Evolutionary conservation across 2,888 invertebrate genomes (phyloP), one percentile per base, ranked within the genome.

Genomic region (Portevinia maculata): DNA sequence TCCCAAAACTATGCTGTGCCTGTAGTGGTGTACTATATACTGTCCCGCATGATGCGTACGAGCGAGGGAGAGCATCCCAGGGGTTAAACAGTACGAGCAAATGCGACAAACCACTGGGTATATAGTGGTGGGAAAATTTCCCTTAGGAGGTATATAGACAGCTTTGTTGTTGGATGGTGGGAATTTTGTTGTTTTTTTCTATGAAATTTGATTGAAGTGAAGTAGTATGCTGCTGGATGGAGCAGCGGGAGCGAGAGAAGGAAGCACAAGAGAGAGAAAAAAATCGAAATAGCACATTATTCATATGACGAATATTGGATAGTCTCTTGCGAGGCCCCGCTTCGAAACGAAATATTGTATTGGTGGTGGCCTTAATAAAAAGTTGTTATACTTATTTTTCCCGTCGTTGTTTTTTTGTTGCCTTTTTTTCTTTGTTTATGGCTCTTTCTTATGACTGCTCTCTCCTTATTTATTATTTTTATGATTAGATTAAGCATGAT

Each of bases 271-370:
- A 53, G 53, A 62, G 53, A 71, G 65, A 83, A 76, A 83, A 59
- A 78, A 83, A 83, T 78, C 83, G 83, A 73, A 83, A 83, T 83
- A 83, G 83, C 71, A 67, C 83, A 83, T 83, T 78, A 83, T 83
- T 83, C 83, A 78, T 83, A 83, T 78, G 83, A 83, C 83, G 83
- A 83, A 78, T 78, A 83, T 83, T 83, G 67, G 79, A 85, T 87
- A 88, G 89, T 89, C 88, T 89, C 89, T 86, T 88, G 88, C 88
- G 84, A 85, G 89, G 89, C 89, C 86, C 84, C 85, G 81, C 37
- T 37, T 55, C 55, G 15, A 67, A 71, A 73, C 78, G 50, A 67
- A 71, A 81, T 81, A 79, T 79, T 79, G 74, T 81, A 79, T 79
- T 79, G 74, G 75, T 79, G 69, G 81, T 83, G 83, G 83, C 83